A percentile compares a stretch with the other conserved stretches of the same genome.
phyloP scores from a whole-genome alignment of 2,888 invertebrate species.

The Bimastos eiseni region DNA sequence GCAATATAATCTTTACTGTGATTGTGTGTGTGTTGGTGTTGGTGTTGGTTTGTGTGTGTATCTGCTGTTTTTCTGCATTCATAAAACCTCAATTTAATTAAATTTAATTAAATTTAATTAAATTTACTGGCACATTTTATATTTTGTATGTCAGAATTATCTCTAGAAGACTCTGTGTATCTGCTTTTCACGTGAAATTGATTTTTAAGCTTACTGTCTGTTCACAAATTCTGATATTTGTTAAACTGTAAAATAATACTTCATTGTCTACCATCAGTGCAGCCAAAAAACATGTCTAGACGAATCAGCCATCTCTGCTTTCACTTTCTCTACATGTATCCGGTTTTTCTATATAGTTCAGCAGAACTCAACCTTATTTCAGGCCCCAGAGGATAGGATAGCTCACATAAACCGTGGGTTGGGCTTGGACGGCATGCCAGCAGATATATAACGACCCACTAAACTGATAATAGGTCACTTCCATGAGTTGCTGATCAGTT shows the following conservation, averaged over 20 bases:
- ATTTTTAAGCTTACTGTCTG: neutral
- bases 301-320: neutral
- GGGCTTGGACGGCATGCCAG: neutral
- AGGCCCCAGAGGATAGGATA: no score
- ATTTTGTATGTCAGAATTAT: no score
- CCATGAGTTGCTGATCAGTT: neutral
- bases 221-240: neutral
- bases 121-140: no score
- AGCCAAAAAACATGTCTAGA: neutral
- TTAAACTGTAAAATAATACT: neutral
- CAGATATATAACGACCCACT: conserved; percentile 6
- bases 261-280: neutral
- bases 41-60: neutral
- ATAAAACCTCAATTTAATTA: neutral
- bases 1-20: no score
- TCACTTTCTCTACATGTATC: neutral
- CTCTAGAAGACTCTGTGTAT: neutral
- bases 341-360: neutral
- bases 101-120: neutral
- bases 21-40: neutral
- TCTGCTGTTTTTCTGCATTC: neutral
- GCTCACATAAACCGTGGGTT: neutral
- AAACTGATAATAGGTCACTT: neutral
- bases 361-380: neutral
- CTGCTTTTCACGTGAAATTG: neutral